These are phyloP conservation scores for human (Homo sapiens) DNA, from an alignment of 2,113 vertebrate genomes.

Conservation along the genomic window GRCh38 chr1:35708501-35709000, in stretches of 20 bases:
- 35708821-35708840: neutral
- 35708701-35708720: fast-evolving
- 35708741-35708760: neutral
- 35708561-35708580: neutral
- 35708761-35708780: neutral
- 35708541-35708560: fast-evolving
- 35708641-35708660: too few relatives aligned
- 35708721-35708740: neutral
- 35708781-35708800: too few relatives aligned
- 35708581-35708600: neutral
- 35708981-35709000: neutral
- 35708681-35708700: neutral
- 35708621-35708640: neutral
- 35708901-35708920: neutral
- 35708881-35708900: neutral
- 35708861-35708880: neutral
- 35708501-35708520: constrained; percentile 15
- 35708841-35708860: neutral
- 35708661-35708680: neutral
- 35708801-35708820: neutral
- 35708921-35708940: neutral
- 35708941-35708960: neutral
- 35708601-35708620: neutral
- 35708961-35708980: neutral
- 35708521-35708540: neutral